Evolutionary conservation across 2,797 vertebrate species (phyloP).

Genomic region (Eulemur coronatus): DNA sequence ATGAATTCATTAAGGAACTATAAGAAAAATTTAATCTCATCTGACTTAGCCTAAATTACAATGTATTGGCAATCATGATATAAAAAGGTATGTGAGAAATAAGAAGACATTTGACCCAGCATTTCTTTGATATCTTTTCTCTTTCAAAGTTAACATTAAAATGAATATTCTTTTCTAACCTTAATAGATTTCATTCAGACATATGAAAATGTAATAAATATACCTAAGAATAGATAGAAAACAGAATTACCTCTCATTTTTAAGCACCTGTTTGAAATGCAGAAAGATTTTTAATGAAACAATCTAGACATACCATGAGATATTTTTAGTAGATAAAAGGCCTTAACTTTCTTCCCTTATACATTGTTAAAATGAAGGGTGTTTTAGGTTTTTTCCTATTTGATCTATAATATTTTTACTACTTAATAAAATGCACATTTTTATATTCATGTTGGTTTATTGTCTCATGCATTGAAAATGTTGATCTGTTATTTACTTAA

Average conservation of each 20-base stretch:
- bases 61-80: neutral
- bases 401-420: neutral
- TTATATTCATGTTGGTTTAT: neutral
- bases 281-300: neutral
- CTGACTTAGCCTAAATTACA: neutral
- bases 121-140: neutral
- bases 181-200: neutral
- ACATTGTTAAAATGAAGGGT: neutral
- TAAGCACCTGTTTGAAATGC: neutral
- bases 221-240: neutral
- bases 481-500: constrained; percentile 27
- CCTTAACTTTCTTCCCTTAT: neutral
- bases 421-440: neutral
- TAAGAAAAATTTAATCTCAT: neutral
- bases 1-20: neutral
- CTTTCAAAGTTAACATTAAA: neutral
- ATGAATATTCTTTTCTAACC: neutral
- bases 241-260: neutral
- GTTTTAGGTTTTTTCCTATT: neutral
- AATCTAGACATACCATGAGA: neutral
- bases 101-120: neutral
- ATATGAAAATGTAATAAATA: neutral
- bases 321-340: neutral
- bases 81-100: neutral
- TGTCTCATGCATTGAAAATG: neutral